Percentiles rank a stretch among this genome's conserved stretches.
phyloP scores from a whole-genome alignment of 1,140 invertebrate species.

The Hesperophylax magnus region DNA sequence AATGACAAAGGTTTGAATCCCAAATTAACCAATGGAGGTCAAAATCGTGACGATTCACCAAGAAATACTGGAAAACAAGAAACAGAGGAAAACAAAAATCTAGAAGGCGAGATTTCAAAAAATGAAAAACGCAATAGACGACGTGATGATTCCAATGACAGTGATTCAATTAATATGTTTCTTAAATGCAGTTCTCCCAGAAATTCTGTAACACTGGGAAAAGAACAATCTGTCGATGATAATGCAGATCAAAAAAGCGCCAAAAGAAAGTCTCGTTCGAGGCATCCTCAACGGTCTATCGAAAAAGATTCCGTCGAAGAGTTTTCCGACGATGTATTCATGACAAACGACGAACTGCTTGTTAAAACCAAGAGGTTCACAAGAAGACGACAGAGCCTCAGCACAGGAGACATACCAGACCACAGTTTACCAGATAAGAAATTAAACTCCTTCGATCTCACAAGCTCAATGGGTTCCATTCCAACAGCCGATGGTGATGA shows the following conservation, averaged over 20 bases:
- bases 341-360: conserved; percentile 7
- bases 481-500: not conserved
- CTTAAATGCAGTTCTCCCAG: conserved; percentile 41
- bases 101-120: not conserved
- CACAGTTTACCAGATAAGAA: conserved; percentile 13
- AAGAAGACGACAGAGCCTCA: conserved; percentile 42
- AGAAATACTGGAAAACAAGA: not conserved
- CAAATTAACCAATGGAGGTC: not conserved
- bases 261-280: not conserved
- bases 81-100: not conserved
- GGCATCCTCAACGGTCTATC: not conserved
- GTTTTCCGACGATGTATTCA: conserved; percentile 43
- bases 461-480: conserved; percentile 35
- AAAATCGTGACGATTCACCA: not conserved
- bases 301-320: conserved; percentile 17
- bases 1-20: not conserved
- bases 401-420: conserved; percentile 47
- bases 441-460: conserved; percentile 21
- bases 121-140: not conserved
- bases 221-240: not conserved
- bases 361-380: conserved; percentile 15
- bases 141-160: not conserved
- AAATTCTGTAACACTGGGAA: conserved; percentile 28
- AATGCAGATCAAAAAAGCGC: not conserved
- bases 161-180: conserved; percentile 42